Percentiles rank a stretch among this genome's conserved stretches.
phyloP scores from a whole-genome alignment of 2,888 invertebrate species.

The Conomelus anceps region DNA sequence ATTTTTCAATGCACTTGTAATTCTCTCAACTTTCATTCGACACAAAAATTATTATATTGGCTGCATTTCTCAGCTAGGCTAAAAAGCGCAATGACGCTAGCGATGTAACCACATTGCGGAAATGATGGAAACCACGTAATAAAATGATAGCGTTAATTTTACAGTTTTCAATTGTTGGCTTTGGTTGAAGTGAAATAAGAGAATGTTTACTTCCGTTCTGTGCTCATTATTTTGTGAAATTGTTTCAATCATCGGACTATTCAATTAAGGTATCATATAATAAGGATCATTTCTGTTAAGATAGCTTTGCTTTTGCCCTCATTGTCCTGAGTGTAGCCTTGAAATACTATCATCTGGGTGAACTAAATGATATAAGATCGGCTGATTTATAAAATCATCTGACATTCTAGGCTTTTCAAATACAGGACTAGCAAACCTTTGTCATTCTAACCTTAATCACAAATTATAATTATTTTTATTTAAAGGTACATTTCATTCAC shows the following conservation, averaged over 20 bases:
- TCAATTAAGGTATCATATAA: slow-evolving; percentile 1
- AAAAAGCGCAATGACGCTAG: slow-evolving; percentile 5
- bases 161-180: slow-evolving; percentile 12
- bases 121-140: slow-evolving; percentile 3
- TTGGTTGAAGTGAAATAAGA: neutral
- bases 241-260: neutral
- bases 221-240: neutral
- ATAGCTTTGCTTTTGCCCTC: neutral
- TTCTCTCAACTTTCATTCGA: too few species aligned
- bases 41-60: neutral
- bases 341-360: slow-evolving; percentile 34
- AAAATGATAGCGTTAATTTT: slow-evolving; percentile 6
- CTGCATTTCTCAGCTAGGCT: neutral
- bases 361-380: slow-evolving; percentile 28
- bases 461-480: neutral
- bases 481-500: neutral
- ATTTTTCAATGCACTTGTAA: too few species aligned
- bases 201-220: neutral
- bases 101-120: slow-evolving; percentile 6
- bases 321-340: slow-evolving; percentile 31
- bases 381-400: slow-evolving; percentile 32
- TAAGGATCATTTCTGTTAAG: neutral
- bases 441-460: slow-evolving; percentile 3
- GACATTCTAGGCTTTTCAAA: slow-evolving; percentile 8
- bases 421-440: neutral